Evolutionary conservation across 2,888 invertebrate species (phyloP), one percentile per base, ranked within the genome.

Genomic region (Mimas tiliae): DNA sequence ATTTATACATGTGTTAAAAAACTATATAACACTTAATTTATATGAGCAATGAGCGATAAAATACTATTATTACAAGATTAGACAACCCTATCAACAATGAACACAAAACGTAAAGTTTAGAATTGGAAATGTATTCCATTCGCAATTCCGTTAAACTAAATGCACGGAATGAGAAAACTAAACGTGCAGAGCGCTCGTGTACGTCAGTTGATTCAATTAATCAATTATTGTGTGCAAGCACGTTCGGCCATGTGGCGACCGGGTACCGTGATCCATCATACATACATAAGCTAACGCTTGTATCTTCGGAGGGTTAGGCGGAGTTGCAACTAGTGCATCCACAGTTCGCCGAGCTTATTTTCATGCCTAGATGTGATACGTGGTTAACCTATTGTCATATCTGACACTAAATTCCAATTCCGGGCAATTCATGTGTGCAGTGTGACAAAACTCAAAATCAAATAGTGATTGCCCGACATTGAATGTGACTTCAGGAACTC

Each of bases 151-250:
- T 47, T 38, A 48, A 55, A 47, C 42, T 65, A 58, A 55, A 45
- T 48, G 34, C 38, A 47, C 19, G 9, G 34, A 58, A 65, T 58
- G 65, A 65, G 65, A 65, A 48, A 58, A 65, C 48, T 65, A 55
- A 16, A 65, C 48, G 65, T 38, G 65, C 55, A 34, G n/a, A 45
- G 53, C 34, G 48, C 12, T 47, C 47, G 21, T 47, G 55, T 51
- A 47, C 65, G 65, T 58, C 55, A 38, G 27, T 58, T 48, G 34
- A 65, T 65, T 65, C 65, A 65, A 58, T 65, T 48, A 65, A 38
- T 65, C 55, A 48, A 58, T 65, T 65, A 65, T 65, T 48, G 58
- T 58, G 47, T 48, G 58, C 58, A 58, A 58, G 58, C 58, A 38
- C 58, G 58, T 19, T 19, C 42, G 19, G 6, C 9, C 48, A 65